Evolutionary conservation across 2,797 vertebrate genomes (phyloP).

Genomic region (Oryzias sinensis): DNA sequence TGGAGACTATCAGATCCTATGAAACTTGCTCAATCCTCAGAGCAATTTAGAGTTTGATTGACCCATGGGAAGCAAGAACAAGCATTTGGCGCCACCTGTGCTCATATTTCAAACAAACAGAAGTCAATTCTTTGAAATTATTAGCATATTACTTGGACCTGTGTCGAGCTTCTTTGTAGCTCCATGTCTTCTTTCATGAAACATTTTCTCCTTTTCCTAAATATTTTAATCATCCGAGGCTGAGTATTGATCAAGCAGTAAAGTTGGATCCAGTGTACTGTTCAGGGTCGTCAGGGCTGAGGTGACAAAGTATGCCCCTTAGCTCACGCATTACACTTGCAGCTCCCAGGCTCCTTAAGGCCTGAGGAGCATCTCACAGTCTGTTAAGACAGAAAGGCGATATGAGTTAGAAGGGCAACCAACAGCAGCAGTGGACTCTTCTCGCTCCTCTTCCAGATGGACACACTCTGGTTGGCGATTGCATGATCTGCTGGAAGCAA

Average conservation of each 20-base stretch:
- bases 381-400: slow-evolving; percentile 60
- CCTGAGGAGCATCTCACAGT: slow-evolving; percentile 59
- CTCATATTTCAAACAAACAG: no score
- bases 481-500: slow-evolving; percentile 57
- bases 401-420: slow-evolving; percentile 44
- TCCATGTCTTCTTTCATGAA: slow-evolving; percentile 1
- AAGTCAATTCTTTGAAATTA: no score
- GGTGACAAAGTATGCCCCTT: slow-evolving; percentile 49
- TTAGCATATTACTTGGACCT: slow-evolving; percentile 9
- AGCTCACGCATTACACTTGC: slow-evolving; percentile 28
- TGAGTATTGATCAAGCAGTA: slow-evolving; percentile 61
- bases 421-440: slow-evolving; percentile 53
- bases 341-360: slow-evolving; percentile 34
- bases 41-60: no score
- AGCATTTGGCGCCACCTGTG: no score
- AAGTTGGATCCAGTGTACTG: slow-evolving; percentile 56
- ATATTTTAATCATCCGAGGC: slow-evolving; percentile 29
- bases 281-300: slow-evolving; percentile 63
- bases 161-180: fast-evolving
- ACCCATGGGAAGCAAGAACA: no score
- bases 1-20: no score
- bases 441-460: slow-evolving; percentile 40
- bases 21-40: no score
- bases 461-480: slow-evolving; percentile 22
- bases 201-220: background rate